phyloP scores from a whole-genome alignment of 2,113 vertebrate species.

The Pseudonaja textilis region DNA sequence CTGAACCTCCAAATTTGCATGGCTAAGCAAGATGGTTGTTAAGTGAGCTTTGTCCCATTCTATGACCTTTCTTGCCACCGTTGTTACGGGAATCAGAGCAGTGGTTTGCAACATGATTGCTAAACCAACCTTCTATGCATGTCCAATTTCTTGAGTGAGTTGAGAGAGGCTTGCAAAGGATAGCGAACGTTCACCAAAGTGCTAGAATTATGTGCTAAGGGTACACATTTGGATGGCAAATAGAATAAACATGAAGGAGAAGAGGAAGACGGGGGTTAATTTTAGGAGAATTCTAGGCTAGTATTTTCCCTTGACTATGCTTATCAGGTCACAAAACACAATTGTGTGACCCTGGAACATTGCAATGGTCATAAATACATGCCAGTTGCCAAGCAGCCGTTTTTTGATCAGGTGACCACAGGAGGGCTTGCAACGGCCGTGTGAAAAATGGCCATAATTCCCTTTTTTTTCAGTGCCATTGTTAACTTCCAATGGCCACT shows the following conservation, averaged over 20 bases:
- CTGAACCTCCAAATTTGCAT: neutral
- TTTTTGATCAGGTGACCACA: neutral
- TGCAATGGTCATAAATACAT: neutral
- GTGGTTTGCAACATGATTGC: neutral
- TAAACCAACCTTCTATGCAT: conserved; percentile 27
- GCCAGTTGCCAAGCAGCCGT: neutral
- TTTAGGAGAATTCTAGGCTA: neutral
- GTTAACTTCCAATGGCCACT: neutral
- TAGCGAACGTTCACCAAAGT: neutral
- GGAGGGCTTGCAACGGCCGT: fast-evolving
- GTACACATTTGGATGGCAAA: neutral
- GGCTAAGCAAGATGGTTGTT: neutral
- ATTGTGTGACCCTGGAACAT: neutral
- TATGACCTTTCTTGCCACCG: neutral
- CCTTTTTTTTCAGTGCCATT: neutral
- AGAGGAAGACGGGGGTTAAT: neutral
- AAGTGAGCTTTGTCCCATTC: neutral
- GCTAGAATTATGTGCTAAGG: neutral
- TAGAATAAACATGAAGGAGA: neutral
- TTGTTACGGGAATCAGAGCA: neutral
- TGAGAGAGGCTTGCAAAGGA: neutral
- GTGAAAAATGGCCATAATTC: neutral
- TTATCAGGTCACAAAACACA: neutral
- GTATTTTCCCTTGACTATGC: neutral
- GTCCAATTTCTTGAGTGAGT: conserved; percentile 28